Evolutionary conservation across 2,797 vertebrate genomes (phyloP), one percentile per base, ranked within the genome.

Genomic region (Dryobates pubescens): DNA sequence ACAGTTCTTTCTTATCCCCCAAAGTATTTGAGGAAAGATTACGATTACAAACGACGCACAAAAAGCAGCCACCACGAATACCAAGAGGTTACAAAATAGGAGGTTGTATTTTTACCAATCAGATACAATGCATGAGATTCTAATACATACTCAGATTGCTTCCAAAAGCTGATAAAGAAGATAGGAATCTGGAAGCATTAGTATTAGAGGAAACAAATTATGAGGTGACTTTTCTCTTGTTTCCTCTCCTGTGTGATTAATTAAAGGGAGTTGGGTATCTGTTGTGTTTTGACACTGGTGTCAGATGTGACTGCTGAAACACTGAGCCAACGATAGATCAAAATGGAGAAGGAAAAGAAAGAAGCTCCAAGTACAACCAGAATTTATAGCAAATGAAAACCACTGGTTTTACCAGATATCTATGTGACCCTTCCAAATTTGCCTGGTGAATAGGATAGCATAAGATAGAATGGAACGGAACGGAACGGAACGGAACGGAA

Each of bases 201-300:
- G 4, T 57, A 78, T 63, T 56, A 64, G n/a, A 69, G 24, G 19
- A 89, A 81, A 88, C 36, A 65, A 80, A 88, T 62, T 36, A 54
- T 73, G 59, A 65, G 54, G 47, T 67, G 47, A 7, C 9, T 23
- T 82, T 88, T 61, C 41, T 61, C 32, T 43, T 82, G 13, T 68
- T 92, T 93, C 73, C 38, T 84, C 23, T 64, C 82, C 59, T 24
- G 2, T 11, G 6, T 61, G 57, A 90, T 84, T 94, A 93, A 89
- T 87, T 88, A 89, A 90, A 90, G 65, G 38, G 17, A 90, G 24
- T 13, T 67, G 54, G n/a, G 57, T 70, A 88, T 78, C 84, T 81
- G 38, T 16, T 53, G 57, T 63, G 58, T 76, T 92, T 87, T 86
- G 63, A 78, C 79, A 61, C 34, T 53, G 64, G 38, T 64, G 88